Conservation (phyloP, 2,888 invertebrate genomes). For the Campoletis raptor region DNA sequence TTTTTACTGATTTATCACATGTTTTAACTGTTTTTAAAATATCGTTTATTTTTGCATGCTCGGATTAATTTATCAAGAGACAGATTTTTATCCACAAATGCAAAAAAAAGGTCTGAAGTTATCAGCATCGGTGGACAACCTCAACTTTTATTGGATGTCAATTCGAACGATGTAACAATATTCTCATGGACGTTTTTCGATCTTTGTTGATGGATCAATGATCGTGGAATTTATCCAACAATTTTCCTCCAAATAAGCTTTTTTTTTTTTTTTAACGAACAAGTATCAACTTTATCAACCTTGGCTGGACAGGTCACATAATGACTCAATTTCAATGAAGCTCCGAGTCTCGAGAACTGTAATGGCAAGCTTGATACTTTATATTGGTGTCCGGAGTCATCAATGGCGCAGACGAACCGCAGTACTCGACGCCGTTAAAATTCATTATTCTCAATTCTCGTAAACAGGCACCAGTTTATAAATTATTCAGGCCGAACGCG, state of each 20-base stretch:
- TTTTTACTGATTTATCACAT: conserved; percentile 16
- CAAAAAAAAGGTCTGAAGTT: background rate
- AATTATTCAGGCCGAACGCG: conserved; percentile 85
- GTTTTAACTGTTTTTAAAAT: background rate
- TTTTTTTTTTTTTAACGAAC: background rate
- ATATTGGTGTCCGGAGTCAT: conserved; percentile 72
- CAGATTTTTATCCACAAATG: background rate
- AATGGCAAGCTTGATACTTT: conserved; percentile 52
- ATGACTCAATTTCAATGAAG: conserved; percentile 67
- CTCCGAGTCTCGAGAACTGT: conserved; percentile 48
- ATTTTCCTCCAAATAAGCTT: background rate
- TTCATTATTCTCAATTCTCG: conserved; percentile 85
- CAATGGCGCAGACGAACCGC: conserved; percentile 74
- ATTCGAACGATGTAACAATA: background rate
- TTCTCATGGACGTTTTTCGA: background rate
- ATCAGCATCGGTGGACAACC: background rate
- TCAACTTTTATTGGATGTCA: background rate
- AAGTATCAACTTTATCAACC: conserved; percentile 38
- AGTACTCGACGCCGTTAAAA: conserved; percentile 79
- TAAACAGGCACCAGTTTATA: conserved; percentile 85
- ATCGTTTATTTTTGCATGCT: background rate
- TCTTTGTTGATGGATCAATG: too few relatives aligned
- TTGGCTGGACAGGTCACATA: conserved; percentile 54
- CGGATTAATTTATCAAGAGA: background rate
- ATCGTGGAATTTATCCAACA: background rate